A percentile compares a stretch with the other conserved stretches of the same genome.
Conservation (phyloP, 2,113 vertebrate genomes). For the Oreochromis spilurus region DNA sequence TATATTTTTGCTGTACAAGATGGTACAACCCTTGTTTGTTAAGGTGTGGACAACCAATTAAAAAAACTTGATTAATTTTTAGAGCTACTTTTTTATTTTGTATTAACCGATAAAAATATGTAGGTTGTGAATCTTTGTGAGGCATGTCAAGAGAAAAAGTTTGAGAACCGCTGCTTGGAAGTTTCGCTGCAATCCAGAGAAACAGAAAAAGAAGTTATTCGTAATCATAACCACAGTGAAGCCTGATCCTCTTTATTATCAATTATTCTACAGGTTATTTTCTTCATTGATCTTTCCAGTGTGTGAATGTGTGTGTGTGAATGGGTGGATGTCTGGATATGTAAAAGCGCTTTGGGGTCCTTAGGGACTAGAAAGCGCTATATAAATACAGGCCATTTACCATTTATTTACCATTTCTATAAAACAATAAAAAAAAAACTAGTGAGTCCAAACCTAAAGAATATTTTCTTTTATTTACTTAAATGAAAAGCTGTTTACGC, state of each 20-base stretch:
- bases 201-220: neutral
- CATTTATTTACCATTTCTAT: no score
- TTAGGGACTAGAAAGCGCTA: no score
- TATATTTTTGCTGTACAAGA: neutral
- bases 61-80: neutral
- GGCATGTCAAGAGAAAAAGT: neutral
- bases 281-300: neutral
- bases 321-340: no score
- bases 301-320: no score
- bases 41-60: neutral
- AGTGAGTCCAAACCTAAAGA: neutral
- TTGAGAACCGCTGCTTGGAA: neutral
- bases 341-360: no score
- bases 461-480: neutral
- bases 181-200: neutral
- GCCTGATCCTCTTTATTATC: neutral
- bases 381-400: no score
- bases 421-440: neutral
- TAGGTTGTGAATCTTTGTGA: neutral
- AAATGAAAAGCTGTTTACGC: fast-evolving
- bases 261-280: fast-evolving
- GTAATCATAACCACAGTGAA: neutral
- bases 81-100: neutral
- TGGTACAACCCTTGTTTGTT: neutral
- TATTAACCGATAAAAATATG: neutral